These are phyloP conservation scores for Adelosebastes latens DNA, from an alignment of 2,797 vertebrate genomes.

Conservation along the genomic window DNA sequence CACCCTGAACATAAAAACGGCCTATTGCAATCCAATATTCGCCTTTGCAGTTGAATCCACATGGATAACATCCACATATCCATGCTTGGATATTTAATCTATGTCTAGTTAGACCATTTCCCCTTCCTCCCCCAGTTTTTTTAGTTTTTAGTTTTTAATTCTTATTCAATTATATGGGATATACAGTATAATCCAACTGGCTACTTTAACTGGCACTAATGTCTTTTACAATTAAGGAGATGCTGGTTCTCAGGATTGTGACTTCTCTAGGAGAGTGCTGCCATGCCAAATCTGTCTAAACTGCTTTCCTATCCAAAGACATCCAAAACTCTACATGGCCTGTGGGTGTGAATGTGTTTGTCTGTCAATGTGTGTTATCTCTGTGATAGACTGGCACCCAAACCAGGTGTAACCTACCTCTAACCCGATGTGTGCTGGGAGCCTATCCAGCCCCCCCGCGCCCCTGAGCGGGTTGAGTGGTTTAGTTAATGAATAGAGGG, in stretches of 20 bases:
- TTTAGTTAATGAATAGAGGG: constrained; percentile 14
- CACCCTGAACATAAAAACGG: constrained; percentile 24
- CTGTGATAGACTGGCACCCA: constrained; percentile 2
- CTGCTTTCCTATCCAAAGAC: constrained; percentile 1
- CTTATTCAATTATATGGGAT: not conserved
- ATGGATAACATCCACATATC: not conserved
- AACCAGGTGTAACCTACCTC: not conserved
- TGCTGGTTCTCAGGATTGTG: not conserved
- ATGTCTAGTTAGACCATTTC: not conserved
- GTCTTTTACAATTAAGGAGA: not conserved
- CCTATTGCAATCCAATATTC: not conserved
- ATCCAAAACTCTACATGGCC: not conserved
- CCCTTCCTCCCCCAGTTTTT: not conserved
- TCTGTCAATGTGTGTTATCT: constrained; percentile 8
- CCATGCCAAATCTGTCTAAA: not conserved
- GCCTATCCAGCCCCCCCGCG: not conserved
- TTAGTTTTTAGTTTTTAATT: not conserved
- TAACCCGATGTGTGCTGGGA: not conserved
- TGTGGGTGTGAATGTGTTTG: constrained; percentile 21
- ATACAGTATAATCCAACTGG: not conserved
- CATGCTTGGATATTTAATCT: not conserved
- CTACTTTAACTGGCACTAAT: not conserved
- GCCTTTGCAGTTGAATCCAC: not conserved
- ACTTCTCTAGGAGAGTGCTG: not conserved
- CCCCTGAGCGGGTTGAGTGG: not conserved